Evolutionary conservation across 2,113 vertebrate genomes (phyloP), one percentile per base, ranked within the genome.

Genomic region (Tympanuchus pallidicinctus): DNA sequence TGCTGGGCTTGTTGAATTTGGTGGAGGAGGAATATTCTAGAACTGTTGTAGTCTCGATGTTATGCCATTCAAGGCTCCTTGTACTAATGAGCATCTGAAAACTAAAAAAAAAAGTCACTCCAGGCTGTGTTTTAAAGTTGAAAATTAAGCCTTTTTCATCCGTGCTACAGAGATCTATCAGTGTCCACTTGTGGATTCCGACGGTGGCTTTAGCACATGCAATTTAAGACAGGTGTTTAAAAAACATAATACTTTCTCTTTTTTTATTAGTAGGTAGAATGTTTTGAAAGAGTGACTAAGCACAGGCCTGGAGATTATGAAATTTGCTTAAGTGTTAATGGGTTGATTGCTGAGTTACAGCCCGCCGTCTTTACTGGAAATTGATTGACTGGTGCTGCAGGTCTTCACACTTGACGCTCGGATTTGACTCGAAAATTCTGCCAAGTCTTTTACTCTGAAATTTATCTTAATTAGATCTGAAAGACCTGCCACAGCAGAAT

Each of bases 401-500:
- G 98, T 99, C 98, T 99, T 99, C 98, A 99, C 98, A 98, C 98
- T 98, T 97, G 97, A 98, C 97, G 98, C 98, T 98, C 94, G 91
- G 99, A 99, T 99, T 99, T 99, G 98, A 98, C 98, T 98, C 95
- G 95, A 98, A 98, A 98, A 98, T 97, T 98, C 98, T 98, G 98
- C 98, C 98, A 99, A 99, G 98, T 99, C 98, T 98, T 99, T 99
- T 99, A 99, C 99, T 99, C 98, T 96, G 98, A 99, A 99, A 99
- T 99, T 99, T 99, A 99, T 99, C 99, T 99, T 99, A 99, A 99
- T 99, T 99, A 99, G 99, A 99, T 99, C 99, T 99, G 99, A 99
- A 99, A 99, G 99, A 99, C 98, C 99, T 99, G 99, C 99, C 99
- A 99, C 99, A 99, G 99, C 98, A 99, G 99, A 99, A 99, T 99